phyloP scores from a whole-genome alignment of 2,797 vertebrate species.

The Bradypus variegatus region DNA sequence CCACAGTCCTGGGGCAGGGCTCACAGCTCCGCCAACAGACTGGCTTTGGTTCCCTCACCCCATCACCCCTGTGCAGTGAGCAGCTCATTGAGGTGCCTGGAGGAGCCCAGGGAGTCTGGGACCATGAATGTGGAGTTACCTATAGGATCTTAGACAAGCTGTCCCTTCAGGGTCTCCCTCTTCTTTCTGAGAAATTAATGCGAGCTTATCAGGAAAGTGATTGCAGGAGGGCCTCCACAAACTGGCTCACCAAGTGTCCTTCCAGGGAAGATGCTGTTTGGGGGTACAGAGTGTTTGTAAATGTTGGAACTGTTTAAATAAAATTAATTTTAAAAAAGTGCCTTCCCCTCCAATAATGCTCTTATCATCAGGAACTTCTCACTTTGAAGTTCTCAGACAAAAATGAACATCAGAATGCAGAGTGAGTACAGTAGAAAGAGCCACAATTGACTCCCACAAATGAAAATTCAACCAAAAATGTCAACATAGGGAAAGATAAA shows the following conservation, averaged over 20 bases:
- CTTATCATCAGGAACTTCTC: background rate
- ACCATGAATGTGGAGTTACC: fast-evolving
- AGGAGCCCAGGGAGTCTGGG: background rate
- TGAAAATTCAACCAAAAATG: background rate
- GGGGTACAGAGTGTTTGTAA: no score
- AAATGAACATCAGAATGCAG: background rate
- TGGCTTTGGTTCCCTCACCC: background rate
- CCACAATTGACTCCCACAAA: background rate
- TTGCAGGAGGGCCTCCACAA: background rate
- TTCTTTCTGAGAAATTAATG: background rate
- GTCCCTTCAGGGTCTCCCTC: background rate
- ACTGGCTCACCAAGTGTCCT: background rate
- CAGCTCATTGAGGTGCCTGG: background rate
- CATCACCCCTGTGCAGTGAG: background rate
- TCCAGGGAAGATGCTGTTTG: no score
- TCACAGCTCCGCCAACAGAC: background rate
- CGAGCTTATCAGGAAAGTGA: background rate
- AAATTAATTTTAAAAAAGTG: background rate
- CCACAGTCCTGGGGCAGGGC: no score
- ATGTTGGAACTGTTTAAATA: no score
- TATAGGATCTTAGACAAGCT: background rate
- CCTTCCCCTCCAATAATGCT: no score
- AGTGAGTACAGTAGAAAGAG: background rate
- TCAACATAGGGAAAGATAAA: background rate
- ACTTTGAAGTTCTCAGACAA: background rate